Base-by-base conservation (phyloP, 2,113 vertebrate genomes). In the Notothenia rossii region DNA sequence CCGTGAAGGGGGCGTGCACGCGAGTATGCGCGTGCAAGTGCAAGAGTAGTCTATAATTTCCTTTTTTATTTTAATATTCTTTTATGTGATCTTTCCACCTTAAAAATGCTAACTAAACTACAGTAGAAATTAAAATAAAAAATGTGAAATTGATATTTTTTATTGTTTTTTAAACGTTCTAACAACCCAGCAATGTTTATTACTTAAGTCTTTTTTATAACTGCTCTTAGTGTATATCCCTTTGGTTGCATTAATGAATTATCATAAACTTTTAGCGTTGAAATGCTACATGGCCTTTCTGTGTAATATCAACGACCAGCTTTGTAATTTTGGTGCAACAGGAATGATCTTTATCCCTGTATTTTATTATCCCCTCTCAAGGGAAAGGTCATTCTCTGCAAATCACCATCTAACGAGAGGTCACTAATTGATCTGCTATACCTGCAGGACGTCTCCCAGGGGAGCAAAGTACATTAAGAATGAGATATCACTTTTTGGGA, bases 371-470 rank as follows among this genome's bases (percentile, higher is more conserved):
- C 60, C 48, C 7, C 83, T 83, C 91, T 77, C 81, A 10, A 17
- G 85, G 73, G 87, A 88, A 63, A 68, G 56, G 72, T 79, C 79
- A 78, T 79, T 85, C 75, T 86, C 77, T 79, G 84, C 75, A 87
- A 90, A 90, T 90, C 79, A 81, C 81, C 88, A 80, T 87, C 84
- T 91, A 92, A 92, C 81, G 86, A 89, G 89, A 91, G 88, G 91
- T 91, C 88, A 94, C 86, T 94, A 91, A 94, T 91, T 94, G 93
- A 94, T 95, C 91, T 56, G 78, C 78, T 81, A 45, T 70, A 93
- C 89, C 91, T 89, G 89, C 81, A 86, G 83, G 83, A 87, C 75
- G 79, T 78, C 80, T 81, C 83, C 74, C 67, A 63, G 20, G 73
- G 77, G 84, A 78, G 49, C 4, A 72, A 45, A 81, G 66, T 66